Evolutionary conservation across 37 sponge, comb jelly and placozoan species (phyloP), one percentile per base, ranked within the genome.

Genomic region (Chondrilla cf. caribensis): DNA sequence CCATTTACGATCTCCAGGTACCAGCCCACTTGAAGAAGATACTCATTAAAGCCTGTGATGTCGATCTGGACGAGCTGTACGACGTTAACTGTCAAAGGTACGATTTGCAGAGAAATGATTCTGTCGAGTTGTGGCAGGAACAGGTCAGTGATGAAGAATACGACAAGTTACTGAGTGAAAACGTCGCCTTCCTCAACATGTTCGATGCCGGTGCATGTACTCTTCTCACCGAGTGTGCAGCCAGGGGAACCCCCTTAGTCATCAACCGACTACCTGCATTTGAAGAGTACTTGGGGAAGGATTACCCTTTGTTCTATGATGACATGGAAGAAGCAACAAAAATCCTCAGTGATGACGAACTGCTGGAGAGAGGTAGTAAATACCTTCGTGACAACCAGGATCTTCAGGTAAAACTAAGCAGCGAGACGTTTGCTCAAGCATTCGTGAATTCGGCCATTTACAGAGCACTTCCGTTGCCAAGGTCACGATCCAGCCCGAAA

Each of bases 301-400:
- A 70, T 3, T 89, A 89, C 41, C 89, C 89, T 35, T 82, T 89
- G n/a, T 85, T 85, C 28, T 89, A 89, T 57, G 55, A 81, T 19
- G 76, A 77, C 11, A 67, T 89, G 15, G 82, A 89, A 7, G 85
- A 81, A 64, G 89, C 89, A 24, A 54, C 78, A 3, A 38, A 33
- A 6, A 17, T 89, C 54, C 58, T 89, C 15, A n/a, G 25, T 25
- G 40, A 73, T 39, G 21, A 57, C 15, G 89, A 84, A 1, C 54
- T 29, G 66, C 85, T 89, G 15, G 17, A 31, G 35, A 21, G 60
- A 18, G 89, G 81, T 8, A 60, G 26, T 36, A 24, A 70, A 17
- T 89, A 84, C 76, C 37, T 89, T 38, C 26, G 14, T 0, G 14
- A 1, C 2, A 73, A 37, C 24, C 15, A 42, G 25, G 36, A 24